Conservation (phyloP, 2,797 vertebrate genomes). For the Triplophysa yarkandensis region DNA sequence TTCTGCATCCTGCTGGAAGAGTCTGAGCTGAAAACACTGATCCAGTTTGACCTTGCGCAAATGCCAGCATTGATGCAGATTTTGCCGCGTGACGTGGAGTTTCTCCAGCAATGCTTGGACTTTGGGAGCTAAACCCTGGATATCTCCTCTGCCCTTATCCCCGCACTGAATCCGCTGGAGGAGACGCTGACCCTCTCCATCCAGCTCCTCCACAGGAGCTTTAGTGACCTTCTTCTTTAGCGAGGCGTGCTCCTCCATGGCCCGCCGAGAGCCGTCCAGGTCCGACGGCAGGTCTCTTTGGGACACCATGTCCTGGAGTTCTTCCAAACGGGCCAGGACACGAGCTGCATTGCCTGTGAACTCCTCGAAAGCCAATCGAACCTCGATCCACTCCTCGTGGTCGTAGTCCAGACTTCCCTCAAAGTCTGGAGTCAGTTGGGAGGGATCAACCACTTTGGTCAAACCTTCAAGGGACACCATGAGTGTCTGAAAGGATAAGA, state of each 20-base stretch:
- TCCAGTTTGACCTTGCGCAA: constrained; percentile 89
- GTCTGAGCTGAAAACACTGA: constrained; percentile 95
- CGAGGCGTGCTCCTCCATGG: constrained; percentile 93
- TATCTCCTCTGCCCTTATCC: constrained; percentile 75
- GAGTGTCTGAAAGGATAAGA: constrained; percentile 79
- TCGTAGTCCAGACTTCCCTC: constrained; percentile 97
- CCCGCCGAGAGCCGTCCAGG: constrained; percentile 89
- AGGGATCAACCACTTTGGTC: constrained; percentile 96
- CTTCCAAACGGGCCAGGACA: constrained; percentile 89
- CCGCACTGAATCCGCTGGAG: constrained; percentile 92
- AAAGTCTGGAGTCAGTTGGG: constrained; percentile 95
- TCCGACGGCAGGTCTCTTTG: constrained; percentile 94
- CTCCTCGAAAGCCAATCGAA: constrained; percentile 90
- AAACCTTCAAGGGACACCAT: constrained; percentile 99
- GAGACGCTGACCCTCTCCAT: constrained; percentile 90
- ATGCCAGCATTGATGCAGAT: constrained; percentile 97
- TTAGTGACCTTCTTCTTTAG: constrained; percentile 95
- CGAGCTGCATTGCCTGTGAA: constrained; percentile 91
- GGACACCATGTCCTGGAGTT: constrained; percentile 92
- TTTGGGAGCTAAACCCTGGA: constrained; percentile 90
- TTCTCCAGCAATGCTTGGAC: constrained; percentile 92
- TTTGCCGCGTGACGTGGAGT: constrained; percentile 90
- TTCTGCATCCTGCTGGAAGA: constrained; percentile 96
- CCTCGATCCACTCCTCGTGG: constrained; percentile 98
- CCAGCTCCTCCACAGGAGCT: constrained; percentile 93